Base-by-base conservation (phyloP, 2,113 vertebrate genomes). In the Terrapene triunguis region DNA sequence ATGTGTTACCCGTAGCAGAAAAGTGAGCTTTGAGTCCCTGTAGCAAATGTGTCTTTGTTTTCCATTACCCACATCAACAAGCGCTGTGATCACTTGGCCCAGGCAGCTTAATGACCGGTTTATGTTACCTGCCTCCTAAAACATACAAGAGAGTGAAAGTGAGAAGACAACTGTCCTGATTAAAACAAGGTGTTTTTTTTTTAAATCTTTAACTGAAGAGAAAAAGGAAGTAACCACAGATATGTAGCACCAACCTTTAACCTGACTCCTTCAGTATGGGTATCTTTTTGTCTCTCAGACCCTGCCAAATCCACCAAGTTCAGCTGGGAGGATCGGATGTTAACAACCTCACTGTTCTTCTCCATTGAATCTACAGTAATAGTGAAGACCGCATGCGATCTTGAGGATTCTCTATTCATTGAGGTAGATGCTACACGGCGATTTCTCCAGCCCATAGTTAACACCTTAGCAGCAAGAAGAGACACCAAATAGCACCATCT, bases 371-470 rank as follows among this genome's bases (percentile, higher is more conserved):
- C 99, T 80, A 99, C 80, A 2, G 98, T 99, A 97, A 99, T 98
- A 32, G 99, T 99, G 94, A 99, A 99, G 87, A 99, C 99, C 0
- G 99, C 99, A 0, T 99, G 99, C 5, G 99, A 99, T 85, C 99
- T 98, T 1, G 99, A 99, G 1, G 99, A 99, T 85, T 99, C 99
- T 1, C 99, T 99, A 84, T 99, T 99, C 99, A 99, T 99, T 2
- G 99, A 99, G 10, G 99, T 99, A 0, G 99, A 99, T 5, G 99
- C 99, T 19, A 99, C 99, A 10, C 99, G 99, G 21, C 99, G 98
- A 96, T 99, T 99, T 88, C 99, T 98, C 99, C 99, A 99, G 38
- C 99, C 99, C 95, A 85, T 99, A 85, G 99, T 99, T 95, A 99
- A 97, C 17, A 99, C 99, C 99, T 99, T 50, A n/a, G 42, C 9